A percentile compares a stretch with the other conserved stretches of the same genome.
Evolutionary conservation across 2,888 invertebrate genomes (phyloP).

Genomic region (Pollenia labialis): DNA sequence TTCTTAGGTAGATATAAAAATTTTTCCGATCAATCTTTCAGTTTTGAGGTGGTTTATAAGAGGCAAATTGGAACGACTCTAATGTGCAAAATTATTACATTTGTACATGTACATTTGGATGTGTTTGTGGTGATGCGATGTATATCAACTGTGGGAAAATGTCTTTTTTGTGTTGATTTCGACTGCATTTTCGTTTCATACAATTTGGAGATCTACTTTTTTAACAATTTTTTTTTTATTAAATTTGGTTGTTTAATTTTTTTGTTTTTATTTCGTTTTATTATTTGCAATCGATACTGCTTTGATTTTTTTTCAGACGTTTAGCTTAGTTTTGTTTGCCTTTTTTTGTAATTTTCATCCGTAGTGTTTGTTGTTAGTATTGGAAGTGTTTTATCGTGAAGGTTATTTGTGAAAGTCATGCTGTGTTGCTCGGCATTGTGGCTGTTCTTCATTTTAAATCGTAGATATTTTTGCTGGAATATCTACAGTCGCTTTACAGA

Average conservation of each 20-base stretch:
- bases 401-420: conserved; percentile 73
- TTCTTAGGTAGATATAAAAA: too few species aligned
- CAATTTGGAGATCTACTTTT: conserved; percentile 55
- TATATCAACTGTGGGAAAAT: conserved; percentile 71
- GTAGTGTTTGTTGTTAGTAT: conserved; percentile 43
- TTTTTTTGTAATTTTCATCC: conserved; percentile 46
- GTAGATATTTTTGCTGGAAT: conserved; percentile 21
- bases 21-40: too few species aligned
- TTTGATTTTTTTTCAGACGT: conserved; percentile 51
- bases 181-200: conserved; percentile 56
- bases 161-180: conserved; percentile 55
- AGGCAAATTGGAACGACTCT: too few species aligned
- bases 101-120: not conserved
- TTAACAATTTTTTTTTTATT: not conserved
- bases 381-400: conserved; percentile 68
- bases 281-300: conserved; percentile 56
- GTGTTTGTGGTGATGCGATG: conserved; percentile 26
- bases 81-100: not conserved
- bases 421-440: conserved; percentile 58
- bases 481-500: conserved; percentile 37
- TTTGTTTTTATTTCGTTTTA: conserved; percentile 32
- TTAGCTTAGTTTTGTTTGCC: conserved; percentile 38
- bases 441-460: conserved; percentile 53
- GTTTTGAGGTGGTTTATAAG: too few species aligned
- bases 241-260: conserved; percentile 50